Evolutionary conservation across 2,888 invertebrate genomes (phyloP).

Genomic region (Eudasyphora cyanicolor): DNA sequence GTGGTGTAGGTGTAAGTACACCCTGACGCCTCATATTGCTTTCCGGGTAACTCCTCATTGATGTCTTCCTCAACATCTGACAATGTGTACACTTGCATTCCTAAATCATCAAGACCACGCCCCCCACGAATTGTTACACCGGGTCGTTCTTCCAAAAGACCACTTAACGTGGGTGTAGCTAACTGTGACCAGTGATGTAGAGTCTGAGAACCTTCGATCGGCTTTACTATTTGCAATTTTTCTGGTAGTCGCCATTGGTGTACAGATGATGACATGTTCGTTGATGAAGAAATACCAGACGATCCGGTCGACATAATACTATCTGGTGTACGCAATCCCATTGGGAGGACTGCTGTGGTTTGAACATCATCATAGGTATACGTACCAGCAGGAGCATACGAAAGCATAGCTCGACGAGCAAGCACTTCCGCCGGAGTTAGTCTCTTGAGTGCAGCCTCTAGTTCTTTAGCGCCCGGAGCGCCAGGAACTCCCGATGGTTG

Average conservation of each 20-base stretch:
- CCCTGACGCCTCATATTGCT: slow-evolving; percentile 88
- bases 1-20: slow-evolving; percentile 93
- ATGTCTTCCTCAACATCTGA: slow-evolving; percentile 84
- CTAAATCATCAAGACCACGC: slow-evolving; percentile 87
- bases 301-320: slow-evolving; percentile 89
- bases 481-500: slow-evolving; percentile 88
- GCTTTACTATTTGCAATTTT: slow-evolving; percentile 95
- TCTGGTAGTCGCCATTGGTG: slow-evolving; percentile 89
- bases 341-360: slow-evolving; percentile 79
- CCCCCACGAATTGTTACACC: slow-evolving; percentile 93
- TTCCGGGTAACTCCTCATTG: slow-evolving; percentile 89
- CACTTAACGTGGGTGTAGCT: slow-evolving; percentile 95
- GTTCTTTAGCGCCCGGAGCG: slow-evolving; percentile 94
- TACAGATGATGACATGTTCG: slow-evolving; percentile 70
- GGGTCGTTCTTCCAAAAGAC: slow-evolving; percentile 93
- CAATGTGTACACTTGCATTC: slow-evolving; percentile 84
- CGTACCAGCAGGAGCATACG: slow-evolving; percentile 84
- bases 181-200: slow-evolving; percentile 96
- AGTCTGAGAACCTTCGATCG: slow-evolving; percentile 95
- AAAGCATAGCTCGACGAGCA: slow-evolving; percentile 88
- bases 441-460: slow-evolving; percentile 92
- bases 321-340: slow-evolving; percentile 89
- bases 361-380: slow-evolving; percentile 82
- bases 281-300: slow-evolving; percentile 72
- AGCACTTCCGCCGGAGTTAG: slow-evolving; percentile 91